These are phyloP conservation scores for Anser cygnoides DNA, from an alignment of 2,113 vertebrate species.

Conservation along the genomic window DNA sequence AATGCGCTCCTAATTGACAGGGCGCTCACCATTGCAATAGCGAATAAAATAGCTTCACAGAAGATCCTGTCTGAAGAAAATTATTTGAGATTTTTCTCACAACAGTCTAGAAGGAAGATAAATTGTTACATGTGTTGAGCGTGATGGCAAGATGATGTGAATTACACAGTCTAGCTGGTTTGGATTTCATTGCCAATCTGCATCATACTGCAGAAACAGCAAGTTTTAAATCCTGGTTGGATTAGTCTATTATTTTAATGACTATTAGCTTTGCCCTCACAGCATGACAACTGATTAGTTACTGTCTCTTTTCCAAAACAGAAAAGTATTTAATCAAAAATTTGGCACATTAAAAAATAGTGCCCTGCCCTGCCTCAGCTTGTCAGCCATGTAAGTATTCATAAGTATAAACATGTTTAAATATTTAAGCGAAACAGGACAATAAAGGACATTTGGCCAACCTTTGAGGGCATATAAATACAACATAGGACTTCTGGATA, in stretches of 20 bases:
- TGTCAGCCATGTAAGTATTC: neutral
- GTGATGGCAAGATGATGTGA: neutral
- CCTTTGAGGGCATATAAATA: neutral
- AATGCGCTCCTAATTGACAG: no score
- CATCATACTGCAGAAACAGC: neutral
- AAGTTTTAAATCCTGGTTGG: neutral
- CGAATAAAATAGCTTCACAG: no score
- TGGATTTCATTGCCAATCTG: neutral
- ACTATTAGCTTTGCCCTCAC: neutral
- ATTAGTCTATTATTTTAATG: neutral
- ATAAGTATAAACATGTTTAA: neutral
- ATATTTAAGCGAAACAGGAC: neutral
- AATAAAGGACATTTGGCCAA: constrained; percentile 3
- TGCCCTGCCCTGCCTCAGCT: neutral
- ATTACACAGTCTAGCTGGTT: neutral
- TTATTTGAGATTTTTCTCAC: no score
- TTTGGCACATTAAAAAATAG: neutral
- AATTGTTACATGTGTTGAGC: neutral
- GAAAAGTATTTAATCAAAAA: neutral
- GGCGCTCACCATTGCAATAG: no score
- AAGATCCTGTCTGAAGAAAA: no score
- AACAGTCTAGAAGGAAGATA: neutral
- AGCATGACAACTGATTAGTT: neutral
- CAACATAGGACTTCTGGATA: neutral
- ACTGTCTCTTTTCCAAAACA: neutral